Percentiles rank a stretch among this genome's conserved stretches.
These are phyloP conservation scores for Mesorhabditis belari DNA, from an alignment of 2,888 invertebrate species.

Conservation along the genomic window DNA sequence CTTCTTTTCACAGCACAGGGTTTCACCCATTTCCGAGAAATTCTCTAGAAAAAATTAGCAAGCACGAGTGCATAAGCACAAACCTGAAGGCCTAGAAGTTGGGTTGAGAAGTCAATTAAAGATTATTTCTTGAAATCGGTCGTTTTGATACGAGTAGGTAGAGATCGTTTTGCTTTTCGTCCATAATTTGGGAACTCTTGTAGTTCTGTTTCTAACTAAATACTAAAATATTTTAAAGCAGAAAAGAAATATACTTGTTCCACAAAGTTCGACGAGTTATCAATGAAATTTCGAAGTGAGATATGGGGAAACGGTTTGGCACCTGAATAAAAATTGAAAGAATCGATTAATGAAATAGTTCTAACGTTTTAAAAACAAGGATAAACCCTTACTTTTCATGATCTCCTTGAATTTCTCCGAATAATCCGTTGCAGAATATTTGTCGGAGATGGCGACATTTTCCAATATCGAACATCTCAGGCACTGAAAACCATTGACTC, in stretches of 20 bases:
- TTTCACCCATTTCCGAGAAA: slow-evolving; percentile 25
- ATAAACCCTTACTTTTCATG: no score
- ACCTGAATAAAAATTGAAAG: neutral
- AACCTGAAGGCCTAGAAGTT: slow-evolving; percentile 21
- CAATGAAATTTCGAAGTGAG: slow-evolving; percentile 33
- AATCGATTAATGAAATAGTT: no score
- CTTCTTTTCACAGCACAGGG: slow-evolving; percentile 20
- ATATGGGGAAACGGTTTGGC: slow-evolving; percentile 39
- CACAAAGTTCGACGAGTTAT: slow-evolving; percentile 18
- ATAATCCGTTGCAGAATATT: no score
- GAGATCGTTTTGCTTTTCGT: slow-evolving; percentile 39
- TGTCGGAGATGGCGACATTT: neutral
- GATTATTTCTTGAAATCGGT: slow-evolving; percentile 28
- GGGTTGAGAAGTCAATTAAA: slow-evolving; percentile 9
- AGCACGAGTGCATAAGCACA: neutral
- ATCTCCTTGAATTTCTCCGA: no score
- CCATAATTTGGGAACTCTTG: slow-evolving; percentile 22
- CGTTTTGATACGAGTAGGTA: slow-evolving; percentile 40
- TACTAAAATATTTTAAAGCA: neutral
- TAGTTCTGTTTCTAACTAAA: neutral
- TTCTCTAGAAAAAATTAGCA: slow-evolving; percentile 15
- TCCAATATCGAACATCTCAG: neutral
- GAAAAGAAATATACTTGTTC: slow-evolving; percentile 11
- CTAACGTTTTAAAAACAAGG: no score
- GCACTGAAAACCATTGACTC: no score